phyloP scores from a whole-genome alignment of 2,797 vertebrate genomes.

The Platyrinchus mystaceus region DNA sequence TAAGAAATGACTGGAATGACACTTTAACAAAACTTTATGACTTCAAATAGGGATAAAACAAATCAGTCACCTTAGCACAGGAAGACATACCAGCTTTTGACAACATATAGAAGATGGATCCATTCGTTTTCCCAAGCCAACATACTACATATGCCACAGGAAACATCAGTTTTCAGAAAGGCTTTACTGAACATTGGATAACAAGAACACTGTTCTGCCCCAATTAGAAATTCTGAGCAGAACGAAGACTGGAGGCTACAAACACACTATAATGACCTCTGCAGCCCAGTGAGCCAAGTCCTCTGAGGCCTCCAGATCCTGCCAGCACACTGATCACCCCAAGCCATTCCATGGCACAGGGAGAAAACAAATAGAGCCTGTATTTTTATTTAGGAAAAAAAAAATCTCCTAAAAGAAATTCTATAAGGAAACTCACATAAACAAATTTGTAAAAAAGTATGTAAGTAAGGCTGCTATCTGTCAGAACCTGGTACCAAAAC shows the following conservation, averaged over 20 bases:
- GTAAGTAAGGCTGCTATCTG: neutral
- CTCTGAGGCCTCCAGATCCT: neutral
- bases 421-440: neutral
- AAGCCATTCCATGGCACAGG: neutral
- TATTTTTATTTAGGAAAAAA: neutral
- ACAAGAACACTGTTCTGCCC: neutral
- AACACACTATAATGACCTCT: neutral
- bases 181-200: neutral
- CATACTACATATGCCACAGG: neutral
- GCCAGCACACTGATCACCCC: neutral
- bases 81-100: neutral
- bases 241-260: neutral
- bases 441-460: neutral
- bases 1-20: neutral
- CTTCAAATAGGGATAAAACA: neutral
- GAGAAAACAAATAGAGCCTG: neutral
- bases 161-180: neutral
- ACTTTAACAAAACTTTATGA: neutral
- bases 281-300: neutral
- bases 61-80: neutral
- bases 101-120: neutral
- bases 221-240: neutral
- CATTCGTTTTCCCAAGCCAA: neutral
- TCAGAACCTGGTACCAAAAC: neutral
- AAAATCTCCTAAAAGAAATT: neutral